phyloP scores from a whole-genome alignment of 2,888 invertebrate genomes.

The Crocallis elinguaria region DNA sequence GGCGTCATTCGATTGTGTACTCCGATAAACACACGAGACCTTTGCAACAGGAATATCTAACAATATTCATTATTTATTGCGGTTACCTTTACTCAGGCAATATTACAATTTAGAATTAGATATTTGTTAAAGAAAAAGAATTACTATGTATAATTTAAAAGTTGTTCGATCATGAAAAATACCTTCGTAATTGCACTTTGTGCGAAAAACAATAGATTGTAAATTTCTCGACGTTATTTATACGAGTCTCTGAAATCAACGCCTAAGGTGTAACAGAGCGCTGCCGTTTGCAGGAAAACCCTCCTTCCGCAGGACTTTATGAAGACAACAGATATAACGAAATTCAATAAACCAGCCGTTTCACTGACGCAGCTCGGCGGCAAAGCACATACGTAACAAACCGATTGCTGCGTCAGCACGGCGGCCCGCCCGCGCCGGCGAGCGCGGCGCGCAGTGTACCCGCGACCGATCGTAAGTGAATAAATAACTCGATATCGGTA shows the following conservation, averaged over 20 bases:
- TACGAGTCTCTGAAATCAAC: background rate
- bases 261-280: background rate
- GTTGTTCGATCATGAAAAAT: too few relatives aligned
- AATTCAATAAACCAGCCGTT: slow-evolving; percentile 16
- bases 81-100: background rate
- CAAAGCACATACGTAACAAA: background rate
- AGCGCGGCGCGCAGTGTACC: background rate
- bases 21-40: too few relatives aligned
- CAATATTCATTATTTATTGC: background rate
- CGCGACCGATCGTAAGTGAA: background rate
- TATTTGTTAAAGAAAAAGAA: background rate
- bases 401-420: background rate
- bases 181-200: too few relatives aligned
- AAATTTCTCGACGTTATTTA: background rate
- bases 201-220: background rate
- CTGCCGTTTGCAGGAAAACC: slow-evolving; percentile 3
- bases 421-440: background rate
- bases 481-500: slow-evolving; percentile 14
- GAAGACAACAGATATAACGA: slow-evolving; percentile 6
- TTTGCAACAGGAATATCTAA: background rate
- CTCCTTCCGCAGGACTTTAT: background rate
- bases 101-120: too few relatives aligned
- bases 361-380: background rate
- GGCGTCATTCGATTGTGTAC: too few relatives aligned
- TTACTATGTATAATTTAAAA: background rate